These are phyloP conservation scores for Dryoscopus gambensis DNA, from an alignment of 2,113 vertebrate genomes.

Conservation along the genomic window DNA sequence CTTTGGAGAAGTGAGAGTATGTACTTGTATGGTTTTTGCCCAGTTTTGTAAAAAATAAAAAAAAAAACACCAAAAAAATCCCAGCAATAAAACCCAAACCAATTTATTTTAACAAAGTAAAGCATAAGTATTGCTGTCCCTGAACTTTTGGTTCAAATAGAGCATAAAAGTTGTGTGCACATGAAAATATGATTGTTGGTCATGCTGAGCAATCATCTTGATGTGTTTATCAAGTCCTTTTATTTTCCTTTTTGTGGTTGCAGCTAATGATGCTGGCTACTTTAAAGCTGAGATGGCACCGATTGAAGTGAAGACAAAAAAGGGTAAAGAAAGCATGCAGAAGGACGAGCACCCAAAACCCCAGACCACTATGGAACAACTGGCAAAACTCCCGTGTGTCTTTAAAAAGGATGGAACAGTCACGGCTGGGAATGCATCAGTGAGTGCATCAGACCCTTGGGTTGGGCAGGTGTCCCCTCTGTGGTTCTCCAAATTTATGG, in stretches of 20 bases:
- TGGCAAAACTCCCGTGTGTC: constrained; percentile 84
- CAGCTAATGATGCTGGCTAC: constrained; percentile 87
- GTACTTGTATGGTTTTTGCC: not conserved
- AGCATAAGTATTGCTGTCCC: not conserved
- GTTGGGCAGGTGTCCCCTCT: not conserved
- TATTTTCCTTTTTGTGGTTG: not conserved
- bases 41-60: not conserved
- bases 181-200: not conserved
- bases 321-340: constrained; percentile 84
- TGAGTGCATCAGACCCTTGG: constrained; percentile 51
- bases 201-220: not conserved
- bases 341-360: constrained; percentile 92
- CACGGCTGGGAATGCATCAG: constrained; percentile 94
- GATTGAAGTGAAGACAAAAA: constrained; percentile 90
- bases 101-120: not conserved
- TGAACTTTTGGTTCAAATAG: not conserved
- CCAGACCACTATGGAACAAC: constrained; percentile 86
- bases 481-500: not conserved
- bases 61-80: not conserved
- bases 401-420: constrained; percentile 95
- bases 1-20: not conserved
- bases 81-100: not conserved
- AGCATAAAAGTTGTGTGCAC: not conserved
- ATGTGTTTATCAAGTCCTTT: not conserved
- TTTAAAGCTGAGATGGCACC: constrained; percentile 88